Evolutionary conservation across 2,113 vertebrate species (phyloP).

Genomic region (Eublepharis macularius): DNA sequence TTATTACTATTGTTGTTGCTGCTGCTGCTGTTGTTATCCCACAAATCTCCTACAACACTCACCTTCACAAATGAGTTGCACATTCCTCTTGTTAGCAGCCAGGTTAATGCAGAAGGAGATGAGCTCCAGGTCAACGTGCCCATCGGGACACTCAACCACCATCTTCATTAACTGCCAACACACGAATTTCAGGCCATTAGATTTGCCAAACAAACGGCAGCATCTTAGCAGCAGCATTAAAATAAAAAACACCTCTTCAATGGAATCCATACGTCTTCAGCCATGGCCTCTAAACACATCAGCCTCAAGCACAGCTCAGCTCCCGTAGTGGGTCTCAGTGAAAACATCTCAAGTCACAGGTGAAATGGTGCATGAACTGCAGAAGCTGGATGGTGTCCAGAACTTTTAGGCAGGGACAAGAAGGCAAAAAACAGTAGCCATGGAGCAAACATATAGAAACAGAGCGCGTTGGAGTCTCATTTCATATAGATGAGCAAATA

Average conservation of each 20-base stretch:
- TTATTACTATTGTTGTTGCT: too few relatives aligned
- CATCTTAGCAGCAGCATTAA: neutral
- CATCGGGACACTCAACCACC: slow-evolving; percentile 86
- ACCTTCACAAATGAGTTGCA: slow-evolving; percentile 96
- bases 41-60: neutral
- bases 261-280: slow-evolving; percentile 1
- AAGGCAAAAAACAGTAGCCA: neutral
- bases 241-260: neutral
- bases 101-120: slow-evolving; percentile 97
- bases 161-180: slow-evolving; percentile 90
- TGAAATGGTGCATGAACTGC: neutral
- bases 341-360: neutral
- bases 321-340: too few relatives aligned
- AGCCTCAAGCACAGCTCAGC: neutral
- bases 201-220: slow-evolving; percentile 1
- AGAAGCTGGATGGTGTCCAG: neutral
- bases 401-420: neutral
- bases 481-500: neutral
- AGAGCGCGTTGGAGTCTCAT: neutral
- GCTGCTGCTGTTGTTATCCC: too few relatives aligned
- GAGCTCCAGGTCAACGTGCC: slow-evolving; percentile 87
- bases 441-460: neutral
- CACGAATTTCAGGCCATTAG: slow-evolving; percentile 33
- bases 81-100: slow-evolving; percentile 94
- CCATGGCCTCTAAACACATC: neutral